These are phyloP conservation scores for Prinia subflava DNA, from an alignment of 2,113 vertebrate genomes.

Conservation along the genomic window DNA sequence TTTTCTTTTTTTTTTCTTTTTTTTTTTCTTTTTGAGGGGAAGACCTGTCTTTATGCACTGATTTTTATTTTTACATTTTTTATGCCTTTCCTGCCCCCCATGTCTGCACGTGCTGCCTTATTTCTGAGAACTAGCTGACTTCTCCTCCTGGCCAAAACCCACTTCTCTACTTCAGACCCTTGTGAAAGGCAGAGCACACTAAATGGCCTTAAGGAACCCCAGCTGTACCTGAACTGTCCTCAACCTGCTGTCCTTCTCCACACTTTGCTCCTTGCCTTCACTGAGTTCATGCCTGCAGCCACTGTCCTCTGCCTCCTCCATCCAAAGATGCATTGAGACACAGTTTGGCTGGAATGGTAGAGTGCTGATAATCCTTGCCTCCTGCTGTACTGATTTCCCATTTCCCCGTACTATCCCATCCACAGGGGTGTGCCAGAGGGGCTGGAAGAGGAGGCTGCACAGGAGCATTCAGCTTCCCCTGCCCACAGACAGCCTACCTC, in stretches of 20 bases:
- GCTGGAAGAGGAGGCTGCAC: background rate
- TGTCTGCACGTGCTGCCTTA: background rate
- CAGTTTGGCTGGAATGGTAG: background rate
- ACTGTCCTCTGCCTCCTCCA: background rate
- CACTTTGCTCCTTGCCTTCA: background rate
- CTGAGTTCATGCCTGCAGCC: background rate
- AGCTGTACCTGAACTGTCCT: background rate
- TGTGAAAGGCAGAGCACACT: background rate
- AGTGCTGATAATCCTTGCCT: background rate
- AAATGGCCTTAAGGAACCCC: background rate
- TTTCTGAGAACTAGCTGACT: constrained; percentile 49
- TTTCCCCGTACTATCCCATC: background rate
- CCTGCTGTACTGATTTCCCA: background rate
- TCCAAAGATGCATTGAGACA: background rate
- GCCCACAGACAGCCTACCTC: background rate
- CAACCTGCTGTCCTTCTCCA: background rate
- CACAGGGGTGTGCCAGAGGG: background rate
- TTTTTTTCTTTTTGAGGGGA: background rate
- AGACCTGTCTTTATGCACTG: background rate
- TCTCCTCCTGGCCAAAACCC: constrained; percentile 37
- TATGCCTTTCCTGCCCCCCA: background rate
- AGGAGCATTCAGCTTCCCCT: rapidly evolving
- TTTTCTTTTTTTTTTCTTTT: background rate
- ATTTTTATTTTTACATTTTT: background rate
- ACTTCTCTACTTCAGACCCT: background rate